Conservation (phyloP, 2,113 vertebrate species). For the Echinops telfairi region DNA sequence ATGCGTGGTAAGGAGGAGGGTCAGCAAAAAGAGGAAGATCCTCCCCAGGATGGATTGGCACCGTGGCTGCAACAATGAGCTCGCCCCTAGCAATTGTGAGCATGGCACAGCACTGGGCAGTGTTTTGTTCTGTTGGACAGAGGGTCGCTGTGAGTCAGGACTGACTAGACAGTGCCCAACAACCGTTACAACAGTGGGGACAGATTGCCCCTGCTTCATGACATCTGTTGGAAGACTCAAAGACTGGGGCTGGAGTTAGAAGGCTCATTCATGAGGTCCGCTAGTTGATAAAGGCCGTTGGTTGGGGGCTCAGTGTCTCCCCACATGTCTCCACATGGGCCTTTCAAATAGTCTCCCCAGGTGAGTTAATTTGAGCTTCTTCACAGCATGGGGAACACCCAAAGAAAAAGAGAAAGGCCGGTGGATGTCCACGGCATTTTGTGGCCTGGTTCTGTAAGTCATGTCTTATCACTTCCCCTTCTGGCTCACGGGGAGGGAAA, state of each 20-base stretch:
- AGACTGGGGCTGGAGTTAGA: not conserved
- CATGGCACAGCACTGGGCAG: too few relatives aligned
- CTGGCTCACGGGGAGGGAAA: not conserved
- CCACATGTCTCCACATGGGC: too few relatives aligned
- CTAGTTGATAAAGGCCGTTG: not conserved
- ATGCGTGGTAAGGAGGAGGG: too few relatives aligned
- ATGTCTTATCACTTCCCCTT: not conserved
- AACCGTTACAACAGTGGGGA: too few relatives aligned
- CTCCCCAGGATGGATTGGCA: too few relatives aligned
- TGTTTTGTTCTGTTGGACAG: too few relatives aligned
- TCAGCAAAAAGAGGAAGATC: too few relatives aligned
- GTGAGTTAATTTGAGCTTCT: conserved; percentile 1
- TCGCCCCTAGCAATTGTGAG: too few relatives aligned
- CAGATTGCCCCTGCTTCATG: not conserved
- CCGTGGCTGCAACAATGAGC: too few relatives aligned
- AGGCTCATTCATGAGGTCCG: not conserved
- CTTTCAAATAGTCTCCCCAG: too few relatives aligned
- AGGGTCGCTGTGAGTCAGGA: too few relatives aligned
- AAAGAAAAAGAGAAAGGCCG: not conserved
- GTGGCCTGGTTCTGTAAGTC: not conserved
- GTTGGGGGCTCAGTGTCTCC: not conserved
- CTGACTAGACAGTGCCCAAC: too few relatives aligned
- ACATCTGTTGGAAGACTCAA: not conserved
- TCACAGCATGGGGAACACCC: not conserved
- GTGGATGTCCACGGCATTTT: not conserved